A percentile compares a stretch with the other conserved stretches of the same genome.
These are phyloP conservation scores for Perithous albicinctus DNA, from an alignment of 2,888 invertebrate species.

Conservation along the genomic window DNA sequence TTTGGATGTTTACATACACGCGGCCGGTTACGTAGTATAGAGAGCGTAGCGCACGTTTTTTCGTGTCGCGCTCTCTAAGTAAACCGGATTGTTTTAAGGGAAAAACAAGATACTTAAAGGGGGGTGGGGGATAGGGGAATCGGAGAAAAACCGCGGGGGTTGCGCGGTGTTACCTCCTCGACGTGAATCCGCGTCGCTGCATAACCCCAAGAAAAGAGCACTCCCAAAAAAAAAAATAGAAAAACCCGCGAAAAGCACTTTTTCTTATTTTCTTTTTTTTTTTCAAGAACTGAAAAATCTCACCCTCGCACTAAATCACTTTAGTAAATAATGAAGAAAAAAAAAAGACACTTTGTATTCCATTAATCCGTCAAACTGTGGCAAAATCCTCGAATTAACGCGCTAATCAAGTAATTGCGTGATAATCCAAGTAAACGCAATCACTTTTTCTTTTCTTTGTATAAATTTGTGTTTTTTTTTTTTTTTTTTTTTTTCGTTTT, in stretches of 20 bases:
- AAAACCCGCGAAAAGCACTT: not conserved
- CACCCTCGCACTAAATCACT: not conserved
- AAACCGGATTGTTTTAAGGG: too few species aligned
- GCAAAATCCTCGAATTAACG: constrained; percentile 22
- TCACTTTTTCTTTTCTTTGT: too few species aligned
- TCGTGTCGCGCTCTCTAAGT: constrained; percentile 28
- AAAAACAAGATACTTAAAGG: not conserved
- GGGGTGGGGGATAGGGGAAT: constrained; percentile 4
- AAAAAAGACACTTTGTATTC: constrained; percentile 64
- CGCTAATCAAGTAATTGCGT: not conserved
- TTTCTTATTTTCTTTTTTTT: too few species aligned
- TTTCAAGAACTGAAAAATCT: too few species aligned
- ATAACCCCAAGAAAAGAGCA: constrained; percentile 73
- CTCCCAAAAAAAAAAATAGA: not conserved
- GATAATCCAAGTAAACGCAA: not conserved
- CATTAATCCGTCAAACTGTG: constrained; percentile 60
- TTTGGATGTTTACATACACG: constrained; percentile 73
- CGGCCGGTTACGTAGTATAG: constrained; percentile 68
- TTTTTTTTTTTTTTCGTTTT: not conserved
- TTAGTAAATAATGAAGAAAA: constrained; percentile 22
- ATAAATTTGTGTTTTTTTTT: not conserved
- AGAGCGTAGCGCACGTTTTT: constrained; percentile 59
- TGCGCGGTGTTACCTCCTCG: constrained; percentile 78
- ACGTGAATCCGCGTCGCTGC: constrained; percentile 74
- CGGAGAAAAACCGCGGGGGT: constrained; percentile 58